These are phyloP conservation scores for Heliocidaris tuberculata DNA, from an alignment of 35 echinoderm and acorn worm genomes.

Conservation along the genomic window DNA sequence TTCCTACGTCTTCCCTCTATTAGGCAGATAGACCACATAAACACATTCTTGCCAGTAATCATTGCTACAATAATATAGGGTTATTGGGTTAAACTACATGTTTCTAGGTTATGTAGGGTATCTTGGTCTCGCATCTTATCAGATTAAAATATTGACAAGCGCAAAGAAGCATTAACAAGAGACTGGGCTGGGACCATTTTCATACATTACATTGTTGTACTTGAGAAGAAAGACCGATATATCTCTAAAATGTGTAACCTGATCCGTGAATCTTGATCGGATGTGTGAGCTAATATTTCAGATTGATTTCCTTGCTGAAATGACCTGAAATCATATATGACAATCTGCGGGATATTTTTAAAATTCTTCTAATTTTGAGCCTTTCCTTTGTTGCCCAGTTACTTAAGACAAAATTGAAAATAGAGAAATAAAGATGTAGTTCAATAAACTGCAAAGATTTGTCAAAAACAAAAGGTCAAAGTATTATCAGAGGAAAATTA, in stretches of 20 bases:
- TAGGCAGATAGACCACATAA: background rate
- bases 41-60: background rate
- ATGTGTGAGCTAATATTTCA: background rate
- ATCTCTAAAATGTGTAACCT: background rate
- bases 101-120: background rate
- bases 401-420: background rate
- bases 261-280: background rate
- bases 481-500: background rate
- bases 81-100: background rate
- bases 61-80: background rate
- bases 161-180: background rate
- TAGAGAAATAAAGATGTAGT: background rate
- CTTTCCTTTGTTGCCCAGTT: background rate
- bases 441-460: background rate
- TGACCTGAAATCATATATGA: constrained; percentile 17
- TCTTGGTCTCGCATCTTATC: background rate
- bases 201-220: background rate
- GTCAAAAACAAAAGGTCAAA: background rate
- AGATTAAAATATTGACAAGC: background rate
- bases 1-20: background rate
- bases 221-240: background rate
- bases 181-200: background rate
- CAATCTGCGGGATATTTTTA: constrained; percentile 17
- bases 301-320: background rate
- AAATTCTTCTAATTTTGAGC: background rate